Conservation (phyloP, 2,113 vertebrate species). For the Aptenodytes forsteri region DNA sequence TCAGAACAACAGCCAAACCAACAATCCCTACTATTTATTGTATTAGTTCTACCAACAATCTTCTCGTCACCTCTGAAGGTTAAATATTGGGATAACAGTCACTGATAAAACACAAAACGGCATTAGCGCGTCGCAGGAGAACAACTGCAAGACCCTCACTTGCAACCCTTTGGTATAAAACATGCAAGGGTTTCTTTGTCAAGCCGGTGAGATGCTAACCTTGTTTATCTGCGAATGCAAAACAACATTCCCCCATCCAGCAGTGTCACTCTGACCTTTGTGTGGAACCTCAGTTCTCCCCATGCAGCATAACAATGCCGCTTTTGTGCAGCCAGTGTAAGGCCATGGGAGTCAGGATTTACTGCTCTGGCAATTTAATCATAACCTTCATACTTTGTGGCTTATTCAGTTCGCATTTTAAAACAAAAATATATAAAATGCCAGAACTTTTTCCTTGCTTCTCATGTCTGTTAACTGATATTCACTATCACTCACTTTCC, state of each 20-base stretch:
- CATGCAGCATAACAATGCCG: constrained; percentile 49
- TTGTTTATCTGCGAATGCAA: constrained; percentile 53
- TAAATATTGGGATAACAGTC: not conserved
- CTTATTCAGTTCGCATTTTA: constrained; percentile 5
- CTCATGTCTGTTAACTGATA: not conserved
- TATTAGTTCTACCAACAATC: not conserved
- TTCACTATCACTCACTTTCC: constrained; percentile 7
- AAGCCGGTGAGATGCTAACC: not conserved
- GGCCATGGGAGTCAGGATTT: constrained; percentile 44
- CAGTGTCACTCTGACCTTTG: constrained; percentile 48
- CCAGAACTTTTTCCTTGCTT: not conserved
- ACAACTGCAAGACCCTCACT: not conserved
- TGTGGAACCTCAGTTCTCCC: constrained; percentile 18
- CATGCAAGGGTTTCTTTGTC: not conserved
- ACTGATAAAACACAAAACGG: not conserved
- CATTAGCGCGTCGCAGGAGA: not conserved
- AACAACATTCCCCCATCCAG: constrained; percentile 39
- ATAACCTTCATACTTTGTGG: constrained; percentile 53
- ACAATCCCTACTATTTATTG: not conserved
- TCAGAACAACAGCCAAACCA: not conserved
- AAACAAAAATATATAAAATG: constrained; percentile 30
- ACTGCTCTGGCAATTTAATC: constrained; percentile 50
- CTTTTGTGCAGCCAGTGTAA: constrained; percentile 51
- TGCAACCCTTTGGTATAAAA: not conserved
- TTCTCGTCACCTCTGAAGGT: not conserved